Base-by-base conservation (phyloP, 2,888 invertebrate species). In the Ectobius pallidus region DNA sequence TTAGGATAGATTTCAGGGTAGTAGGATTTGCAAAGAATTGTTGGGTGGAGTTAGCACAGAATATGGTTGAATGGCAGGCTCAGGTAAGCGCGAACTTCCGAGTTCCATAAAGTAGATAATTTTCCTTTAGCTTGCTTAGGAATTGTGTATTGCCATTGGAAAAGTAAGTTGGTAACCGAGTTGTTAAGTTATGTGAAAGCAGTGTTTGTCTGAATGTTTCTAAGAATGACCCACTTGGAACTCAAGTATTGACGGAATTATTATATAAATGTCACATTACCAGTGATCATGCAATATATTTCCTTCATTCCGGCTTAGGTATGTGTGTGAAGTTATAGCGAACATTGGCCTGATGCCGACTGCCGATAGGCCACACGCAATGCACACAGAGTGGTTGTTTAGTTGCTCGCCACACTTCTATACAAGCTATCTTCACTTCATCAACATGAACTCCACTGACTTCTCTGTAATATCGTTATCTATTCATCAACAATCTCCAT, bases 181-280 rank as follows among this genome's bases (percentile, higher is more conserved):
- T n/a, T n/a, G n/a, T n/a, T n/a, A n/a, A n/a, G n/a, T n/a, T n/a
- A n/a, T n/a, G n/a, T n/a, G n/a, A n/a, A n/a, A n/a, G n/a, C n/a
- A n/a, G n/a, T n/a, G n/a, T n/a, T n/a, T n/a, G n/a, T n/a, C n/a
- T n/a, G n/a, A n/a, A n/a, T n/a, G n/a, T n/a, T n/a, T n/a, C n/a
- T n/a, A n/a, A n/a, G n/a, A n/a, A n/a, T n/a, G n/a, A n/a, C n/a
- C n/a, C n/a, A n/a, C n/a, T n/a, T n/a, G n/a, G n/a, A n/a, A n/a
- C n/a, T n/a, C n/a, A n/a, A n/a, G n/a, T n/a, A n/a, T 58, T 58
- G 58, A 32, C 58, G 4, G 30, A 30, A 30, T 58, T 58, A 30
- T 58, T 58, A 58, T 32, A 58, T 58, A 58, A 58, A 58, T n/a
- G 58, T 58, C 58, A 30, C 27, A 58, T 58, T 58, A 58, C n/a